These are phyloP conservation scores for Monomorium pharaonis DNA, from an alignment of 1,140 invertebrate species.

Conservation along the genomic window DNA sequence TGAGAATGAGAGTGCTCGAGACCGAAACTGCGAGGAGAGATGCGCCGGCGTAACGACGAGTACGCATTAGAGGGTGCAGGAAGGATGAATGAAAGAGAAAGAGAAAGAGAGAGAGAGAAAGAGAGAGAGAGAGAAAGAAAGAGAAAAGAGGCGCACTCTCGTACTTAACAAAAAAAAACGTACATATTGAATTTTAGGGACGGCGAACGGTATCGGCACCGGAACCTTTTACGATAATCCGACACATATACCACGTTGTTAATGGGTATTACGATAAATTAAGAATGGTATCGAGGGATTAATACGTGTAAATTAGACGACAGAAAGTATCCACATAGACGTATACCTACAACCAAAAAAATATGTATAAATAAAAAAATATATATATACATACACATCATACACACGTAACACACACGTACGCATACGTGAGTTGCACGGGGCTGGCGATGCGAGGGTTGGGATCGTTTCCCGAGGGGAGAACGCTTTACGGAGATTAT, in stretches of 20 bases:
- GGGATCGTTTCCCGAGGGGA: neutral
- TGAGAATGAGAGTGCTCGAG: slow-evolving; percentile 25
- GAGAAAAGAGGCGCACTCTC: neutral
- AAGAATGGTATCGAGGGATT: slow-evolving; percentile 75
- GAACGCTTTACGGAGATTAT: too few relatives aligned
- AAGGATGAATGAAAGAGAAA: neutral
- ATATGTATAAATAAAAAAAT: slow-evolving; percentile 71
- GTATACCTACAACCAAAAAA: slow-evolving; percentile 74
- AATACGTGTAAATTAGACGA: slow-evolving; percentile 82
- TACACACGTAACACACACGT: neutral
- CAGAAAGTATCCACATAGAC: slow-evolving; percentile 81
- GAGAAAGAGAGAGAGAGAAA: neutral
- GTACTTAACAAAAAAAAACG: slow-evolving; percentile 20
- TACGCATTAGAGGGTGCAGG: neutral
- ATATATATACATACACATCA: slow-evolving; percentile 64
- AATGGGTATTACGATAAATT: slow-evolving; percentile 72
- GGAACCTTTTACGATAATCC: slow-evolving; percentile 64
- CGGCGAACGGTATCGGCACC: slow-evolving; percentile 36
- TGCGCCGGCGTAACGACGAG: neutral
- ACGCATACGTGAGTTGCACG: neutral
- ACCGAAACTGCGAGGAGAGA: slow-evolving; percentile 20
- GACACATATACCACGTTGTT: slow-evolving; percentile 70
- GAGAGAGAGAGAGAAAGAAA: neutral
- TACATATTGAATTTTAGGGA: slow-evolving; percentile 24
- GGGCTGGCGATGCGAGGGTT: neutral